Conservation (phyloP, 2,113 vertebrate species). For the Psephotus haematonotus region DNA sequence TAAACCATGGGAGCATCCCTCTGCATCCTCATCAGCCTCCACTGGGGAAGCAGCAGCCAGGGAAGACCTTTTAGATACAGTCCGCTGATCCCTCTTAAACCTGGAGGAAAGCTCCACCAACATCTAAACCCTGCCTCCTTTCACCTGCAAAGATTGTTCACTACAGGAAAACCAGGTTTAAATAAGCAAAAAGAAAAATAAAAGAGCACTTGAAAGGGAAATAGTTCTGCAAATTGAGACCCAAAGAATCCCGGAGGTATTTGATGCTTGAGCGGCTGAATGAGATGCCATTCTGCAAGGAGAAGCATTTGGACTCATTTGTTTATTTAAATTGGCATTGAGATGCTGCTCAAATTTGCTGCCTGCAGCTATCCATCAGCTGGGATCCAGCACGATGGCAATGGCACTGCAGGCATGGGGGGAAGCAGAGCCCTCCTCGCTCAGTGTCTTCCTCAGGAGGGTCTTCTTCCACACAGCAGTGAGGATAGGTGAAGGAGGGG, state of each 20-base stretch:
- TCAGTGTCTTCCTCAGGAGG: rapidly evolving
- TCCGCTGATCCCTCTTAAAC: not conserved
- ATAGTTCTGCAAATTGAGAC: slow-evolving; percentile 43
- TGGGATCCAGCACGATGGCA: not conserved
- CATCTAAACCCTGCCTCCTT: not conserved
- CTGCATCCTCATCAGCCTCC: not conserved
- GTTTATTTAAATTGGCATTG: slow-evolving; percentile 56
- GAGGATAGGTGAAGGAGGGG: rapidly evolving
- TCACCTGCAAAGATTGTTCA: not conserved
- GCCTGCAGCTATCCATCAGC: slow-evolving; percentile 41
- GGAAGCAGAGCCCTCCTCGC: not conserved
- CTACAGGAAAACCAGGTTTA: slow-evolving; percentile 47
- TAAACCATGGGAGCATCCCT: not conserved
- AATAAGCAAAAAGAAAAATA: slow-evolving; percentile 46
- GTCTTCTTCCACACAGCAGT: rapidly evolving
- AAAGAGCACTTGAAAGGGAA: slow-evolving; percentile 36
- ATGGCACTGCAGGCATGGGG: not conserved
- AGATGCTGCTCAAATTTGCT: slow-evolving; percentile 19
- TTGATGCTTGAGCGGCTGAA: slow-evolving; percentile 17
- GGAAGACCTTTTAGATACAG: not conserved
- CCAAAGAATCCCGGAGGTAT: slow-evolving; percentile 51
- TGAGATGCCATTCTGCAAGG: slow-evolving; percentile 50
- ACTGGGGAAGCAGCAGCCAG: not conserved
- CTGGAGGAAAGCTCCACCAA: not conserved
- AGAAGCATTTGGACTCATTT: not conserved